Evolutionary conservation across 1,140 invertebrate genomes (phyloP).

Genomic region (Brachystomella parvula): DNA sequence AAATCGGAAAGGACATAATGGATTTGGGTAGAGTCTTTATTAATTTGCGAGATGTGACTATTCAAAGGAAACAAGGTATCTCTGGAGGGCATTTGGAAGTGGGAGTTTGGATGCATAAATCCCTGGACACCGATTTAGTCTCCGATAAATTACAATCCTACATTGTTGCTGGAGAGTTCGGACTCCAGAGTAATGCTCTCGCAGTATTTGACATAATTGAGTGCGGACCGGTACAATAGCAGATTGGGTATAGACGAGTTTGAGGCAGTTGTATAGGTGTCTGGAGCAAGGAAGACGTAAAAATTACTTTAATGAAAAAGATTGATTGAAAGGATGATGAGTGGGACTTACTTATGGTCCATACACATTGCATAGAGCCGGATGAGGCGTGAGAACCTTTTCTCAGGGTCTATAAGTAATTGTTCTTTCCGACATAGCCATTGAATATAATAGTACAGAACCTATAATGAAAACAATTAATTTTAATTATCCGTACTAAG

Average conservation of each 20-base stretch:
- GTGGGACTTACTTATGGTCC: constrained; percentile 47
- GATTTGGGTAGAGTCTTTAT: no score
- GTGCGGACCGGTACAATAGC: constrained; percentile 57
- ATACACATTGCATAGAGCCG: constrained; percentile 59
- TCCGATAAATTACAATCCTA: constrained; percentile 56
- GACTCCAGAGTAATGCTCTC: constrained; percentile 54
- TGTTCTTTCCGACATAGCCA: constrained; percentile 59
- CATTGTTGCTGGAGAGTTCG: constrained; percentile 56
- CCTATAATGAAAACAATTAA: constrained; percentile 35
- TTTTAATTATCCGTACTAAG: background rate
- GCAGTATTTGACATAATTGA: constrained; percentile 52
- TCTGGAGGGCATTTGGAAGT: constrained; percentile 56
- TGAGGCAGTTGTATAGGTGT: constrained; percentile 54
- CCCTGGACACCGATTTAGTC: constrained; percentile 53
- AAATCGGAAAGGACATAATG: no score
- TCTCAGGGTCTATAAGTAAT: constrained; percentile 52
- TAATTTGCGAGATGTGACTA: no score
- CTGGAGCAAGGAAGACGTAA: constrained; percentile 33
- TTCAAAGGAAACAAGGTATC: constrained; percentile 62
- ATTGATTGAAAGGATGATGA: constrained; percentile 13
- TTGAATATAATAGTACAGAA: constrained; percentile 58
- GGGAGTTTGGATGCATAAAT: constrained; percentile 57
- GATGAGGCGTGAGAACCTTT: constrained; percentile 56
- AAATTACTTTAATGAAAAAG: constrained; percentile 8
- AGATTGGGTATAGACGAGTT: constrained; percentile 46